Percentiles rank a stretch among this genome's conserved stretches.
These are phyloP conservation scores for Cheilosia pagana DNA, from an alignment of 2,888 invertebrate genomes.

Conservation along the genomic window DNA sequence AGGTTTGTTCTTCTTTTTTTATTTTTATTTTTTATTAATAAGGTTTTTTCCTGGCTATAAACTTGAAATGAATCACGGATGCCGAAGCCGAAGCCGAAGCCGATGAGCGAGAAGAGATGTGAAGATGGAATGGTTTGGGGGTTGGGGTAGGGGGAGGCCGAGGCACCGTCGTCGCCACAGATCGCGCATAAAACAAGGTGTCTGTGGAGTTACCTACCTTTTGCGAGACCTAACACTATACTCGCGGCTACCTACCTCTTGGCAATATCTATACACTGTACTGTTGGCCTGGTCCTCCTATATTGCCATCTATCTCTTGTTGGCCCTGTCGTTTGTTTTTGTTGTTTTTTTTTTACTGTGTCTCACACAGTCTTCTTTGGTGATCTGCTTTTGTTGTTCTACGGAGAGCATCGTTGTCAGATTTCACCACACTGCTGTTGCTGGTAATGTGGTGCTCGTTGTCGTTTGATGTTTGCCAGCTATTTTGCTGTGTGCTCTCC, in stretches of 20 bases:
- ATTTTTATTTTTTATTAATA: conserved; percentile 75
- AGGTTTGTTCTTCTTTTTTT: conserved; percentile 65
- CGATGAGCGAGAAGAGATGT: conserved; percentile 54
- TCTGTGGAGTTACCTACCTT: conserved; percentile 73
- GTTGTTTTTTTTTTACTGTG: conserved; percentile 23
- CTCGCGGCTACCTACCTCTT: conserved; percentile 62
- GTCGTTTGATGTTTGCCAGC: conserved; percentile 39
- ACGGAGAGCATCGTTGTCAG: conserved; percentile 72
- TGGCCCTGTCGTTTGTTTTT: conserved; percentile 44
- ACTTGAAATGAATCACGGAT: conserved; percentile 75
- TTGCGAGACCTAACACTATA: conserved; percentile 68
- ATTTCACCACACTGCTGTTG: conserved; percentile 61
- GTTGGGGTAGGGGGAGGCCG: neutral
- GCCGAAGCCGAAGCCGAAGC: conserved; percentile 44
- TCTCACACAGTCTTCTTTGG: conserved; percentile 65
- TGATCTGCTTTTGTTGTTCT: conserved; percentile 72
- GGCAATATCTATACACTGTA: conserved; percentile 26
- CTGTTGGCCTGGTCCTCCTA: conserved; percentile 39
- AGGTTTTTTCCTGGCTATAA: conserved; percentile 75
- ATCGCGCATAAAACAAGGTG: conserved; percentile 73
- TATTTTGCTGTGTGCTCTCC: conserved; percentile 39
- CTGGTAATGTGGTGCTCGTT: conserved; percentile 16
- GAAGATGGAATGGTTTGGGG: conserved; percentile 2
- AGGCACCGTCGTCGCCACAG: conserved; percentile 26
- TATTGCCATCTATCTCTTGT: conserved; percentile 48